Conservation (phyloP, 2,888 invertebrate genomes). For the Phortica okadai region DNA sequence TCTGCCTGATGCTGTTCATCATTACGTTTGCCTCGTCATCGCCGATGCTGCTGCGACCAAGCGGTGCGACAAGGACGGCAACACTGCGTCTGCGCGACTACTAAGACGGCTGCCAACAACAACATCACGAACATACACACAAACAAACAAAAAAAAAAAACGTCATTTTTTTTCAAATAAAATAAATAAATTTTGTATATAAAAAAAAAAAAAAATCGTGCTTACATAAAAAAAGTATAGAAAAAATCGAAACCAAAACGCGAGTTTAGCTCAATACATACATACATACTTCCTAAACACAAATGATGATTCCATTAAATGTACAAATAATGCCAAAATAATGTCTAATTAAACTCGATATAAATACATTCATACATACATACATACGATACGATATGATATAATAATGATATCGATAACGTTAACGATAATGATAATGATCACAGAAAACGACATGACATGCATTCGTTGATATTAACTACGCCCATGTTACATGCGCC, state of each 20-base stretch:
- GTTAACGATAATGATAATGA: conserved; percentile 34
- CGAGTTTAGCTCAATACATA: conserved; percentile 22
- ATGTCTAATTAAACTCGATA: conserved; percentile 8
- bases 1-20: conserved; percentile 31
- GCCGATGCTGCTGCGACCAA: conserved; percentile 27
- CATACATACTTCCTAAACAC: neutral
- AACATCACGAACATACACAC: neutral
- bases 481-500: no score
- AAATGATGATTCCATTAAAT: conserved; percentile 58
- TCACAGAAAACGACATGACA: conserved; percentile 23
- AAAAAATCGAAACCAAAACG: conserved; percentile 19
- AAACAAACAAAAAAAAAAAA: neutral
- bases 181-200: neutral
- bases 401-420: conserved; percentile 28
- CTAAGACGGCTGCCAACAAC: neutral
- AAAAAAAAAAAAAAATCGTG: neutral
- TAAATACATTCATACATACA: neutral
- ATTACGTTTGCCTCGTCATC: conserved; percentile 41
- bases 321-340: conserved; percentile 57
- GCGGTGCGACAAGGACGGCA: conserved; percentile 1
- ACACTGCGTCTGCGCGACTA: neutral
- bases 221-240: conserved; percentile 3
- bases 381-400: no score
- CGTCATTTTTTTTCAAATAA: neutral
- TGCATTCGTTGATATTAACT: neutral